Evolutionary conservation across 2,797 vertebrate species (phyloP).

Genomic region (Lutjanus argentimaculatus): DNA sequence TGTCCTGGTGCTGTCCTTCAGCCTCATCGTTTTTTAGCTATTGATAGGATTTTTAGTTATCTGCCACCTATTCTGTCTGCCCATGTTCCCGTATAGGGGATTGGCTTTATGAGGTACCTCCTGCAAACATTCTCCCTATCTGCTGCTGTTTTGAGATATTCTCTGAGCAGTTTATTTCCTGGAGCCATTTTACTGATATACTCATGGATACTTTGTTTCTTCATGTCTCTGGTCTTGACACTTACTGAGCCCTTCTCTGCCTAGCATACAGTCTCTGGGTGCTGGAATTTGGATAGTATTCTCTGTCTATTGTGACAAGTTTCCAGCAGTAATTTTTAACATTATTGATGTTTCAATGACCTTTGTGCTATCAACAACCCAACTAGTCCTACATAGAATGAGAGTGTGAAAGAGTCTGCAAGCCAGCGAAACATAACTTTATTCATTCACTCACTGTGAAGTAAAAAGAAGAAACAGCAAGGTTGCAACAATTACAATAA

Average conservation of each 20-base stretch:
- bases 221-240: conserved; percentile 20
- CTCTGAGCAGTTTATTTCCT: conserved; percentile 42
- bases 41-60: not conserved
- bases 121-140: not conserved
- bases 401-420: not conserved
- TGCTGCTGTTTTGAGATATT: conserved; percentile 19
- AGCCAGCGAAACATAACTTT: not conserved
- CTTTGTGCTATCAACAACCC: not conserved
- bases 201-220: conserved; percentile 30
- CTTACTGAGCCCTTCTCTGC: conserved; percentile 15
- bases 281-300: not conserved
- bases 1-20: not conserved
- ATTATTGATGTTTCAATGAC: not conserved
- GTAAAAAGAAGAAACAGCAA: not conserved
- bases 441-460: not conserved
- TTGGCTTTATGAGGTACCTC: conserved; percentile 4
- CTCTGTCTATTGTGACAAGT: not conserved
- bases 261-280: not conserved
- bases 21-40: not conserved
- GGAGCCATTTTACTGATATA: conserved; percentile 28
- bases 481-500: not conserved
- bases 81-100: not conserved
- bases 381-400: not conserved
- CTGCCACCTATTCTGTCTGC: not conserved
- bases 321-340: not conserved